Base-by-base conservation (phyloP, 2,797 vertebrate species). In the Sebastolobus alascanus region DNA sequence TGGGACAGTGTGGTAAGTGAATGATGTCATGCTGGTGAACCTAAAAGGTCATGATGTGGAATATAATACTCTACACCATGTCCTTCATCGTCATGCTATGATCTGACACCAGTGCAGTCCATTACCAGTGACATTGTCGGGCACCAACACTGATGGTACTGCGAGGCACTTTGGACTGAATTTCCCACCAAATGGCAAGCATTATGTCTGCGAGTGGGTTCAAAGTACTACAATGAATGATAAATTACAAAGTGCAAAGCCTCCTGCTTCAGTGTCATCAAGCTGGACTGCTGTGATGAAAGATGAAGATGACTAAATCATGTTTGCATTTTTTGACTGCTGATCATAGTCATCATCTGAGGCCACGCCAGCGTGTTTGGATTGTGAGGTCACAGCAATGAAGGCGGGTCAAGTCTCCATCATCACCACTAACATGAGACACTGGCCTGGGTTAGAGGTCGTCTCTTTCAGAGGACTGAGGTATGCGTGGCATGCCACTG, bases 11-110 rank as follows among this genome's bases (percentile, higher is more conserved):
- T 87, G 86, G 87, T 77, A 84, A 84, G 86, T 84, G 87, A 88
- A 87, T 92, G 90, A 93, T 89, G 89, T 93, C 92, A 94, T 87
- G 66, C 56, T 87, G 78, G 88, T 90, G 75, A 92, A 86, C 84
- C 88, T 83, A 82, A 91, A 90, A 92, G 89, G 91, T 91, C 90
- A 91, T 58, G 46, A 73, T 75, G 80, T 84, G 73, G 75, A 88
- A 90, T 86, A 88, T 89, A 82, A 92, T 52, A 83, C 85, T 77
- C 68, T 79, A 90, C 67, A 80, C 60, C 55, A 37, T 50, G 72
- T 77, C 77, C 64, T 64, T 83, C 68, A 79, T 63, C 67, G 35
- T 83, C 67, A 11, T 50, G 50, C 58, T 16, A 71, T 61, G 80
- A 71, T 78, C 22, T 50, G 33, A 73, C 69, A 63, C 60, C 29